These are phyloP conservation scores for Trachelus tabidus DNA, from an alignment of 2,888 invertebrate genomes.

Conservation along the genomic window DNA sequence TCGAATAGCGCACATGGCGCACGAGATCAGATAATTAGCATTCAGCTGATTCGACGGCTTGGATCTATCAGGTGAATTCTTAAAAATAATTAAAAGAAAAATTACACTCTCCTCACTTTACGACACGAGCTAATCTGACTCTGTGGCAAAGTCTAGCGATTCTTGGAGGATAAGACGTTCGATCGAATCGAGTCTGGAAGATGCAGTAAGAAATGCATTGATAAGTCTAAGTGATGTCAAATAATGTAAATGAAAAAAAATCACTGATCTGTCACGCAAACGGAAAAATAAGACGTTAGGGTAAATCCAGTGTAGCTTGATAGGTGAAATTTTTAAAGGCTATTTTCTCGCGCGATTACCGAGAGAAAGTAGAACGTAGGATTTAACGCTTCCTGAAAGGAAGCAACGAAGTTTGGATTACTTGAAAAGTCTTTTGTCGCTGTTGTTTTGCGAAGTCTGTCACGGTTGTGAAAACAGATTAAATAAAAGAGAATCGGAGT, in stretches of 20 bases:
- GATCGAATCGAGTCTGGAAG: background rate
- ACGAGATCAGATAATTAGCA: conserved; percentile 61
- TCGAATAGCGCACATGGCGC: conserved; percentile 37
- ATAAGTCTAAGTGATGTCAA: background rate
- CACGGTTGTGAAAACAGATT: background rate
- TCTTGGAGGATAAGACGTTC: background rate
- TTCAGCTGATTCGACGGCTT: conserved; percentile 44
- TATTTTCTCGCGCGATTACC: background rate
- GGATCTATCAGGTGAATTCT: conserved; percentile 51
- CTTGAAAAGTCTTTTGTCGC: background rate
- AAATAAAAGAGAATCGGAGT: background rate
- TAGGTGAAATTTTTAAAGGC: background rate
- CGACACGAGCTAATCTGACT: background rate
- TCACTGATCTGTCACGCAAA: background rate
- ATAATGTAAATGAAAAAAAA: background rate
- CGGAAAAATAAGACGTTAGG: background rate
- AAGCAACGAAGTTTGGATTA: background rate
- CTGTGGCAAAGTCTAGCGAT: background rate
- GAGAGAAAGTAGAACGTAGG: background rate
- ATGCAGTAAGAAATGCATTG: background rate
- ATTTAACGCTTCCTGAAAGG: background rate
- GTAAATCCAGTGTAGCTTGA: background rate
- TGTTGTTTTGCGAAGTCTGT: background rate
- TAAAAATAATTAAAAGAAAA: conserved; percentile 16
- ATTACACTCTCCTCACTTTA: background rate